These are phyloP conservation scores for Oreochromis grahami DNA, from an alignment of 2,797 vertebrate species.

Conservation along the genomic window DNA sequence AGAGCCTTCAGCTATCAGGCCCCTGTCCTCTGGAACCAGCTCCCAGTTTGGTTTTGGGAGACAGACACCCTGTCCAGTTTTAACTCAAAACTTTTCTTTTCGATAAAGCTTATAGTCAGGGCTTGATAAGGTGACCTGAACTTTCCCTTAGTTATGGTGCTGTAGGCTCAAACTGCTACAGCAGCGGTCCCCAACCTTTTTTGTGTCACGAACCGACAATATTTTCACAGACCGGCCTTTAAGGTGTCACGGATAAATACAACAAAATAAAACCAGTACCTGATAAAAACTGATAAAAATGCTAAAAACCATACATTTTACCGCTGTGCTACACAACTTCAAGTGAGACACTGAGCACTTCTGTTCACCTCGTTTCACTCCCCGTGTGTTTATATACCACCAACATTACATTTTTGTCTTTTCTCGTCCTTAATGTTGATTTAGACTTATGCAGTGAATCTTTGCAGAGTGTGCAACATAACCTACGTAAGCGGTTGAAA, in stretches of 20 bases:
- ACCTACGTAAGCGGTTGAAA: background rate
- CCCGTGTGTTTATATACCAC: background rate
- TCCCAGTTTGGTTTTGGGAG: background rate
- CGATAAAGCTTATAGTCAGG: rapidly evolving
- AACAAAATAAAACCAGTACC: background rate
- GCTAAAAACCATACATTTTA: background rate
- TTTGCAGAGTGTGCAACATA: background rate
- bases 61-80: background rate
- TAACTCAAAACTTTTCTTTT: background rate
- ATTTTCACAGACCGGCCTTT: background rate
- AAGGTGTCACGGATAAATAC: rapidly evolving
- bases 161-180: background rate
- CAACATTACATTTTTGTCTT: background rate
- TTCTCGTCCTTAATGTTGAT: rapidly evolving
- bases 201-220: rapidly evolving
- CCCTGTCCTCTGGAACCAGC: background rate
- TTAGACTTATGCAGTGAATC: background rate
- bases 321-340: background rate
- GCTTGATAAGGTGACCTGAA: background rate
- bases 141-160: background rate
- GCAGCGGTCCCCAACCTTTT: rapidly evolving
- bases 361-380: background rate
- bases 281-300: rapidly evolving
- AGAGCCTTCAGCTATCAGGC: background rate
- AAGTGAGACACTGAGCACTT: background rate